These are phyloP conservation scores for Damaliscus lunatus DNA, from an alignment of 2,113 vertebrate genomes.

Conservation along the genomic window DNA sequence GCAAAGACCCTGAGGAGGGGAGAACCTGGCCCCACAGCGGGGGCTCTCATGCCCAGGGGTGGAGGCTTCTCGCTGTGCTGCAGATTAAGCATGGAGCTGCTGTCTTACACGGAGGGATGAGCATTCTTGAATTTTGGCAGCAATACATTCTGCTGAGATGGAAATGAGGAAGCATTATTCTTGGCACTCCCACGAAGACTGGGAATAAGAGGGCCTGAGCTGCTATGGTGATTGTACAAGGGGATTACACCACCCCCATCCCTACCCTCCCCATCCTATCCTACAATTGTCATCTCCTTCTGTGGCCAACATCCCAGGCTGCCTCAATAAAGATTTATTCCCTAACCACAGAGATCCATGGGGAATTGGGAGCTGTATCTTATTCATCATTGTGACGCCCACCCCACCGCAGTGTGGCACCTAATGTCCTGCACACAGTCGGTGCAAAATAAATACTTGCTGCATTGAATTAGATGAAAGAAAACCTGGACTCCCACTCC, in stretches of 20 bases:
- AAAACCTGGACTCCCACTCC: neutral
- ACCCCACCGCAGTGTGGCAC: fast-evolving
- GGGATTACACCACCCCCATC: neutral
- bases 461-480: neutral
- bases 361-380: neutral
- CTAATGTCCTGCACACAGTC: neutral
- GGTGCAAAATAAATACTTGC: neutral
- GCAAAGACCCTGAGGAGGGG: neutral
- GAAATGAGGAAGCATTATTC: neutral
- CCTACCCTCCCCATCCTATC: neutral
- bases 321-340: neutral
- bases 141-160: neutral
- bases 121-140: too few relatives aligned
- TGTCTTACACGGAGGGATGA: neutral
- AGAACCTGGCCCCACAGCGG: neutral
- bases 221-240: fast-evolving
- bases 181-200: neutral
- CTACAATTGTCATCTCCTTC: neutral
- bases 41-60: neutral
- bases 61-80: neutral
- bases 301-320: neutral
- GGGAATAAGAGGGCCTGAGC: neutral
- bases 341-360: neutral
- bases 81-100: neutral
- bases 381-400: neutral